These are phyloP conservation scores for Aphyosemion australe DNA, from an alignment of 2,113 vertebrate genomes.

Conservation along the genomic window DNA sequence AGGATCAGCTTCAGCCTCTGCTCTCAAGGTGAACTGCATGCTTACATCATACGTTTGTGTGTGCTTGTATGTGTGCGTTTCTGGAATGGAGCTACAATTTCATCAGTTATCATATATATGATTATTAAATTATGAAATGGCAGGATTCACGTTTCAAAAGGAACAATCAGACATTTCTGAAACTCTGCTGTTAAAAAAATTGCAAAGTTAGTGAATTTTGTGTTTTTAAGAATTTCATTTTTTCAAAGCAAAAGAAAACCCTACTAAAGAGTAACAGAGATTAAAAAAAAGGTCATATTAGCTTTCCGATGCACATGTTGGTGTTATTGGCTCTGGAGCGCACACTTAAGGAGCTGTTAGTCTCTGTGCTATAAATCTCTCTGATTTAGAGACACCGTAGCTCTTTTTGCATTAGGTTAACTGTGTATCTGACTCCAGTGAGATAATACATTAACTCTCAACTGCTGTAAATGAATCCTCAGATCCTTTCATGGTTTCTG, in stretches of 20 bases:
- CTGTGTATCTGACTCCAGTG: slow-evolving; percentile 9
- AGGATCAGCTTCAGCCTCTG: slow-evolving; percentile 13
- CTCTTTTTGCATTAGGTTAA: slow-evolving; percentile 14
- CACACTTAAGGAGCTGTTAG: slow-evolving; percentile 15
- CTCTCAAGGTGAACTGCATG: slow-evolving; percentile 56
- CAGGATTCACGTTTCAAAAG: not conserved
- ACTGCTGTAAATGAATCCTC: slow-evolving; percentile 1
- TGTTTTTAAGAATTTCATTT: too few species aligned
- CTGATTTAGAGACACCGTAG: slow-evolving; percentile 13
- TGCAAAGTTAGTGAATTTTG: too few species aligned
- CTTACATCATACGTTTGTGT: slow-evolving; percentile 1
- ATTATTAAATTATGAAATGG: not conserved
- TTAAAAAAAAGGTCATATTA: not conserved
- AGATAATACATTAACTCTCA: slow-evolving; percentile 18
- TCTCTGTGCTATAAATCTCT: slow-evolving; percentile 22
- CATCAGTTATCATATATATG: not conserved
- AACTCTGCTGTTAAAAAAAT: not conserved
- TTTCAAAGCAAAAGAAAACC: too few species aligned
- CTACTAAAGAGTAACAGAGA: slow-evolving; percentile 2
- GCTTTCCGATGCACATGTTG: slow-evolving; percentile 5
- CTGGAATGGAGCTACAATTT: not conserved
- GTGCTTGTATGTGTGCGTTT: not conserved
- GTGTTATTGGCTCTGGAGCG: slow-evolving; percentile 18
- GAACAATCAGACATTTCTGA: too few species aligned
- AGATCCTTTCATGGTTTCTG: not conserved